These are phyloP conservation scores for Oreochromis aureus DNA, from an alignment of 2,113 vertebrate genomes.

Conservation along the genomic window DNA sequence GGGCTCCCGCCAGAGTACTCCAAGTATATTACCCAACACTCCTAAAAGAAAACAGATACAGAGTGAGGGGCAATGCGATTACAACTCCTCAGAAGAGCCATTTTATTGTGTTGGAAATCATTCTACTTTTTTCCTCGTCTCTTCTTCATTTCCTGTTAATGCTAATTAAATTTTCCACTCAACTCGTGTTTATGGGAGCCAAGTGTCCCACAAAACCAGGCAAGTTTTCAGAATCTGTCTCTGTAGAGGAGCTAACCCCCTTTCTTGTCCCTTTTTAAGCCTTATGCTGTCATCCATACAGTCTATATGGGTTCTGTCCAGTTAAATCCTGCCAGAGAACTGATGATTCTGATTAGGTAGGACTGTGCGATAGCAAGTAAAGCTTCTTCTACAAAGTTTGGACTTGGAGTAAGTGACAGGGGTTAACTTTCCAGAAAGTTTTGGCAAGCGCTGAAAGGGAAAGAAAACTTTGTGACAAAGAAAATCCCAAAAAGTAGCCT, in stretches of 20 bases:
- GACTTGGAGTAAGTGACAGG: neutral
- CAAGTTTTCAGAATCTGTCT: neutral
- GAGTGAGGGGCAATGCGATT: slow-evolving; percentile 26
- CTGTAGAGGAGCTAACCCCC: neutral
- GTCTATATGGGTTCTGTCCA: neutral
- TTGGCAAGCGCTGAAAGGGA: neutral
- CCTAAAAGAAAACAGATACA: slow-evolving; percentile 59
- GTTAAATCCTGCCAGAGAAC: neutral
- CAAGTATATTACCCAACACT: slow-evolving; percentile 57
- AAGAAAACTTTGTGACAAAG: neutral
- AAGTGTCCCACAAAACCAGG: slow-evolving; percentile 35
- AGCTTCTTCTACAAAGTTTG: neutral
- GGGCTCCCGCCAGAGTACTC: slow-evolving; percentile 47
- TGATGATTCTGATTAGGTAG: neutral
- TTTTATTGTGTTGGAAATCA: slow-evolving; percentile 26
- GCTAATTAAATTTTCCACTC: slow-evolving; percentile 50
- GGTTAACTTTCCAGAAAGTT: neutral
- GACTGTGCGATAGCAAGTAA: neutral
- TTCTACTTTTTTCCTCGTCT: neutral
- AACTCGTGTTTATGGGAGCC: slow-evolving; percentile 23
- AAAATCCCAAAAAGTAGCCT: neutral
- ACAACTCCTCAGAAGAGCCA: slow-evolving; percentile 20
- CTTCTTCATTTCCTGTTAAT: slow-evolving; percentile 21
- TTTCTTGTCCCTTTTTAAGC: neutral
- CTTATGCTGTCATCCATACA: neutral